Conservation (phyloP, 2,888 invertebrate species). For the Selenia dentaria region DNA sequence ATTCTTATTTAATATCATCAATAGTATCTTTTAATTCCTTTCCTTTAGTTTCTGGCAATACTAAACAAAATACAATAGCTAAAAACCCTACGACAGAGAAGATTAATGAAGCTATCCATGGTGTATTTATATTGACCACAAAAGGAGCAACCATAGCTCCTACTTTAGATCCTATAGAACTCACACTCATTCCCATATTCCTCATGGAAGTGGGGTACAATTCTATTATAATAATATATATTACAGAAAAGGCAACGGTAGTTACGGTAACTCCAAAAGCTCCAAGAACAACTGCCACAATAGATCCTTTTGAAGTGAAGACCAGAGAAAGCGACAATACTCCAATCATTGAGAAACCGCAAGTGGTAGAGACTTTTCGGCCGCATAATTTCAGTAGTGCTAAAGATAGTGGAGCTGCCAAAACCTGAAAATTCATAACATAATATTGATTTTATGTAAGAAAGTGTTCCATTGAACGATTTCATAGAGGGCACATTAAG, state of each 20-base stretch:
- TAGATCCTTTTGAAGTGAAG: constrained; percentile 43
- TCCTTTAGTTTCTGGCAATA: constrained; percentile 62
- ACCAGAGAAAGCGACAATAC: constrained; percentile 43
- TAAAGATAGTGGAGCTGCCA: constrained; percentile 39
- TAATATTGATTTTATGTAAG: too few relatives aligned
- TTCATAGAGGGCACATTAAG: background rate
- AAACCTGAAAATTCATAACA: constrained; percentile 49
- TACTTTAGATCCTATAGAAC: constrained; percentile 49
- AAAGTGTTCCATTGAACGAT: too few relatives aligned
- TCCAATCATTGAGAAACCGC: constrained; percentile 34
- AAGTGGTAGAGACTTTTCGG: constrained; percentile 43
- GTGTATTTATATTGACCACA: constrained; percentile 48
- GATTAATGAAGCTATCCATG: constrained; percentile 53
- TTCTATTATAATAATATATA: constrained; percentile 53
- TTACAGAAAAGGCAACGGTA: constrained; percentile 38
- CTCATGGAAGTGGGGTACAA: constrained; percentile 62
- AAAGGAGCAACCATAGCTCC: constrained; percentile 61
- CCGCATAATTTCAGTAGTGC: constrained; percentile 46
- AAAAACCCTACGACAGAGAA: constrained; percentile 52
- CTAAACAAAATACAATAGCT: constrained; percentile 45
- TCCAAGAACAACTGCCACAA: constrained; percentile 42
- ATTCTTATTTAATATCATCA: constrained; percentile 33
- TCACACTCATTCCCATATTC: constrained; percentile 56
- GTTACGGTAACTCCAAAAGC: constrained; percentile 41
- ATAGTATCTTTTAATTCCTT: constrained; percentile 53